These are phyloP conservation scores for Pecten maximus DNA, from an alignment of 2,888 invertebrate species.

Conservation along the genomic window DNA sequence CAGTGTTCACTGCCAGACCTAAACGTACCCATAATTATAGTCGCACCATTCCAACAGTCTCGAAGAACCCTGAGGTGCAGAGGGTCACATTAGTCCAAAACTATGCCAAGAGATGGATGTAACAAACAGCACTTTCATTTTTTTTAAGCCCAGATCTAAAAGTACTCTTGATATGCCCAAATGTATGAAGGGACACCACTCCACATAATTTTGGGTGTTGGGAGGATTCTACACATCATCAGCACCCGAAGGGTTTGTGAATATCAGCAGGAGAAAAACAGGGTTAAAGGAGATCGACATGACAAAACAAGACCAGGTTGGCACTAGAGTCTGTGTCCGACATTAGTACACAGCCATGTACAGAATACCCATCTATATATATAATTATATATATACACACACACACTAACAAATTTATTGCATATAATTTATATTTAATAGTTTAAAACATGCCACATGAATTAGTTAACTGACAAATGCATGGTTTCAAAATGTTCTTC, in stretches of 20 bases:
- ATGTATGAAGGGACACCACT: background rate
- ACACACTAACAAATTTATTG: conserved; percentile 32
- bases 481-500: conserved; percentile 31
- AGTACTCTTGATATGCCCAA: background rate
- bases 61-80: background rate
- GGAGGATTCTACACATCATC: background rate
- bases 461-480: conserved; percentile 33
- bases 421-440: conserved; percentile 35
- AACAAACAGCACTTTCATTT: no score
- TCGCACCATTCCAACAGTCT: background rate
- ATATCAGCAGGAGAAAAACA: background rate
- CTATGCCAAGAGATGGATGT: no score
- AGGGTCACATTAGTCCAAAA: background rate
- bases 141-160: background rate
- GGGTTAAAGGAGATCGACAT: background rate
- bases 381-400: conserved; percentile 2
- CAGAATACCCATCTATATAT: conserved; percentile 24
- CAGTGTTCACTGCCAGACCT: background rate
- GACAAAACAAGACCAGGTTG: background rate
- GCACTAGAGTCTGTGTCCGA: background rate
- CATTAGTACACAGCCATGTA: conserved; percentile 18
- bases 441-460: conserved; percentile 35
- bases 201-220: background rate
- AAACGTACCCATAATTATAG: background rate
- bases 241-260: background rate